Conservation (phyloP, 1,140 invertebrate genomes). For the Chelonus insularis region DNA sequence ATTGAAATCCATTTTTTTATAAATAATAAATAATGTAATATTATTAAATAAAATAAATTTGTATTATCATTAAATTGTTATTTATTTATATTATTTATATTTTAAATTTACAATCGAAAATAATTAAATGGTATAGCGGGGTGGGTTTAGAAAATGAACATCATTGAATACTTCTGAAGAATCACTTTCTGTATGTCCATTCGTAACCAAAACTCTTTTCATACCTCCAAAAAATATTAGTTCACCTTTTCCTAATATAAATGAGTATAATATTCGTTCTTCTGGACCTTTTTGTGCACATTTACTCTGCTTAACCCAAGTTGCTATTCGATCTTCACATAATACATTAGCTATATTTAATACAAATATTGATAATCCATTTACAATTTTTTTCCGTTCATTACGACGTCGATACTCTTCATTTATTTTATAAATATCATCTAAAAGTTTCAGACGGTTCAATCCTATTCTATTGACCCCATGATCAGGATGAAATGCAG, state of each 20-base stretch:
- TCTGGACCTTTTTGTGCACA: slow-evolving; percentile 74
- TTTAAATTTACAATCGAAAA: too few species aligned
- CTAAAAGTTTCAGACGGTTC: slow-evolving; percentile 46
- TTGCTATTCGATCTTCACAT: slow-evolving; percentile 67
- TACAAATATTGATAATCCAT: slow-evolving; percentile 81
- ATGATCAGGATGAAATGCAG: too few species aligned
- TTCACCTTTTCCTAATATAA: slow-evolving; percentile 87
- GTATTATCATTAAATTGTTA: too few species aligned
- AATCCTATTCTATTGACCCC: too few species aligned
- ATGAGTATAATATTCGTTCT: slow-evolving; percentile 86
- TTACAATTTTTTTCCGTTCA: slow-evolving; percentile 42
- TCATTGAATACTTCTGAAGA: slow-evolving; percentile 73
- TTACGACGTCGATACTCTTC: too few species aligned
- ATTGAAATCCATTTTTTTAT: too few species aligned
- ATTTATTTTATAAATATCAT: too few species aligned
- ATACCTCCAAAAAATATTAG: slow-evolving; percentile 94
- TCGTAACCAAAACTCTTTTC: slow-evolving; percentile 62
- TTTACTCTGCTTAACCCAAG: slow-evolving; percentile 75
- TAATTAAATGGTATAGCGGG: slow-evolving; percentile 71
- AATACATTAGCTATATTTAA: slow-evolving; percentile 79
- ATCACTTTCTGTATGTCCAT: slow-evolving; percentile 52
- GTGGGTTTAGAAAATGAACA: slow-evolving; percentile 77
- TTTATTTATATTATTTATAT: too few species aligned
- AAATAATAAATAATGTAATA: too few species aligned
- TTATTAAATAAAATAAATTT: too few species aligned